Conservation (phyloP, 2,888 invertebrate genomes). For the Platycnemis pennipes region DNA sequence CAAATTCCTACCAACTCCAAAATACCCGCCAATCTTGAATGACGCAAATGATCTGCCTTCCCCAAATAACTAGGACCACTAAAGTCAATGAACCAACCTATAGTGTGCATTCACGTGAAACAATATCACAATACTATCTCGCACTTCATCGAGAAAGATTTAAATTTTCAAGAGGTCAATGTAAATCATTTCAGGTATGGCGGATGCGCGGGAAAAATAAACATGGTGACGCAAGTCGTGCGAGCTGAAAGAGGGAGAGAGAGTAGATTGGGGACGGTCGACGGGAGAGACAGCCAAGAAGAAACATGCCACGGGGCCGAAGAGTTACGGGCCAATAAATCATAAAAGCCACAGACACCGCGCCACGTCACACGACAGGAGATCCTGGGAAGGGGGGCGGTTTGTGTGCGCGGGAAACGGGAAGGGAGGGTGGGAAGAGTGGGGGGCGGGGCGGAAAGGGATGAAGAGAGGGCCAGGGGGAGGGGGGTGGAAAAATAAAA, state of each 20-base stretch:
- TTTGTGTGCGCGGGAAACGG: no score
- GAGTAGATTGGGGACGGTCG: constrained; percentile 2
- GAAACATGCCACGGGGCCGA: constrained; percentile 34
- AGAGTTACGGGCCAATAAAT: constrained; percentile 65
- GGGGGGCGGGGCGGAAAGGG: not conserved
- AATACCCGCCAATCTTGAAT: no score
- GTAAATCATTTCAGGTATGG: not conserved
- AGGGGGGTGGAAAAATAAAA: not conserved
- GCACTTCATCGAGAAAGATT: not conserved
- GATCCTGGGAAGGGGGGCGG: not conserved
- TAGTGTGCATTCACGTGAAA: no score
- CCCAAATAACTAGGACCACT: no score
- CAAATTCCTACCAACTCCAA: no score
- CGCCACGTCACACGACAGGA: constrained; percentile 49
- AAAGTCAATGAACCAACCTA: no score
- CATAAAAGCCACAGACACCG: constrained; percentile 57
- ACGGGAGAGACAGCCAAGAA: constrained; percentile 2
- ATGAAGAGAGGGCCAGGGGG: not conserved
- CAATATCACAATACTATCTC: no score
- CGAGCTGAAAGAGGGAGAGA: not conserved
- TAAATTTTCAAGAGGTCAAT: not conserved
- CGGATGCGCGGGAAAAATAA: not conserved
- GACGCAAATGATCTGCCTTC: no score
- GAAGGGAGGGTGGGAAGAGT: not conserved
- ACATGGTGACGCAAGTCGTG: not conserved